phyloP scores from a whole-genome alignment of 2,797 vertebrate species.

The Parauchenoglanis ngamensis region DNA sequence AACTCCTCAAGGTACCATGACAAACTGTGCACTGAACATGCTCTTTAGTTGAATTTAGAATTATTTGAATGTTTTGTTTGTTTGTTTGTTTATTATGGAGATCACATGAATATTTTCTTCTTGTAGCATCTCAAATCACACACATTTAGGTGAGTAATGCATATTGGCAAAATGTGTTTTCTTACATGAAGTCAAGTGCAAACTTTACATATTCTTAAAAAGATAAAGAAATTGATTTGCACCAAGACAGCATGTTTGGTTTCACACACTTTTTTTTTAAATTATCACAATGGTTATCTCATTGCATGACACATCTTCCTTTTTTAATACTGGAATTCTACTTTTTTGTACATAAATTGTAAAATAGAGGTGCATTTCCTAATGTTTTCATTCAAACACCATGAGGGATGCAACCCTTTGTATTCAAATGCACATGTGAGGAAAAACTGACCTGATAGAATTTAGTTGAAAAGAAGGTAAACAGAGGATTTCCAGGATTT shows the following conservation, averaged over 20 bases:
- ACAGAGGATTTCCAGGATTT: background rate
- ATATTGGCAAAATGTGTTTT: background rate
- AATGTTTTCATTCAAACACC: background rate
- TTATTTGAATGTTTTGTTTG: background rate
- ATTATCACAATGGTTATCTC: background rate
- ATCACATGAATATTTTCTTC: slow-evolving; percentile 22
- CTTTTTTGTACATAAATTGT: background rate
- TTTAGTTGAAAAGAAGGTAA: background rate
- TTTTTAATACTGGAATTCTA: background rate
- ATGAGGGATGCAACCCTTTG: background rate
- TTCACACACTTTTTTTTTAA: background rate
- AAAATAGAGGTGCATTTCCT: background rate
- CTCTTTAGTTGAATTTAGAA: background rate
- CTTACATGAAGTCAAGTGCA: background rate
- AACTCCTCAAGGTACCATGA: slow-evolving; percentile 45
- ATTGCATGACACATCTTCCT: background rate
- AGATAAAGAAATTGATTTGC: background rate
- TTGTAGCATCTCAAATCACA: slow-evolving; percentile 69
- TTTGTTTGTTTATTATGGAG: background rate
- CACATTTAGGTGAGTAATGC: slow-evolving; percentile 70
- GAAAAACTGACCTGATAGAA: background rate
- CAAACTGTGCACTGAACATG: background rate
- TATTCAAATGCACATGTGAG: background rate
- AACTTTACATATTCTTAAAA: background rate
- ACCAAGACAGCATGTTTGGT: background rate